Evolutionary conservation across 2,888 invertebrate genomes (phyloP).

Genomic region (Tineola bisselliella): DNA sequence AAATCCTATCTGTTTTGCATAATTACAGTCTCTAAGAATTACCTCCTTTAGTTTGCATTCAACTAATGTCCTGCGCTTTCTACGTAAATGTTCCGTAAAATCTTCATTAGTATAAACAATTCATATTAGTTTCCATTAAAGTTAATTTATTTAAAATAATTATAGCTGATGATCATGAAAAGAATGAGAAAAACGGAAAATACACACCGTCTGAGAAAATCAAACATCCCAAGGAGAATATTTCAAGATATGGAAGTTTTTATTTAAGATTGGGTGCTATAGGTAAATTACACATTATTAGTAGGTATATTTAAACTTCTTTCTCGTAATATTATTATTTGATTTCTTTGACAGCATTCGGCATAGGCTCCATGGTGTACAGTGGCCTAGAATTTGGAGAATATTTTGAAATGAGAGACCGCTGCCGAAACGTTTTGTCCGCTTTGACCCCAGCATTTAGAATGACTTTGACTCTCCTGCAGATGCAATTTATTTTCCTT

Average conservation of each 20-base stretch:
- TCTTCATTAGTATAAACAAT: conserved; percentile 19
- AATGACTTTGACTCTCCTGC: conserved; percentile 85
- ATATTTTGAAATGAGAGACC: conserved; percentile 76
- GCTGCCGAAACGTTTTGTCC: conserved; percentile 71
- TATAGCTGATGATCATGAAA: conserved; percentile 36
- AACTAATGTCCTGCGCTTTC: conserved; percentile 42
- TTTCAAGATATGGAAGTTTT: conserved; percentile 81
- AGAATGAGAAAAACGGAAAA: conserved; percentile 31
- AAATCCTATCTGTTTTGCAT: conserved; percentile 66
- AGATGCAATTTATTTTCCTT: conserved; percentile 94
- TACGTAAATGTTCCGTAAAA: conserved; percentile 41
- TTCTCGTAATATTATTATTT: background rate
- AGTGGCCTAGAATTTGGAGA: conserved; percentile 77
- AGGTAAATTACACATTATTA: conserved; percentile 53
- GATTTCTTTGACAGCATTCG: conserved; percentile 34
- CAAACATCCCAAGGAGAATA: conserved; percentile 40
- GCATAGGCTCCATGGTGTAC: conserved; percentile 77
- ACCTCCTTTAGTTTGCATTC: conserved; percentile 53
- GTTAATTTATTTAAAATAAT: background rate
- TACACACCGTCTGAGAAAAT: conserved; percentile 35
- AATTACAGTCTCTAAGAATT: conserved; percentile 55
- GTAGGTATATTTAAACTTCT: background rate
- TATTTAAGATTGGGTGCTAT: conserved; percentile 86
- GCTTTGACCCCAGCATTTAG: conserved; percentile 86
- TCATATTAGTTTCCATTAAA: conserved; percentile 27